phyloP scores from a whole-genome alignment of 1,140 invertebrate genomes.

The Drosophila rhopaloa region DNA sequence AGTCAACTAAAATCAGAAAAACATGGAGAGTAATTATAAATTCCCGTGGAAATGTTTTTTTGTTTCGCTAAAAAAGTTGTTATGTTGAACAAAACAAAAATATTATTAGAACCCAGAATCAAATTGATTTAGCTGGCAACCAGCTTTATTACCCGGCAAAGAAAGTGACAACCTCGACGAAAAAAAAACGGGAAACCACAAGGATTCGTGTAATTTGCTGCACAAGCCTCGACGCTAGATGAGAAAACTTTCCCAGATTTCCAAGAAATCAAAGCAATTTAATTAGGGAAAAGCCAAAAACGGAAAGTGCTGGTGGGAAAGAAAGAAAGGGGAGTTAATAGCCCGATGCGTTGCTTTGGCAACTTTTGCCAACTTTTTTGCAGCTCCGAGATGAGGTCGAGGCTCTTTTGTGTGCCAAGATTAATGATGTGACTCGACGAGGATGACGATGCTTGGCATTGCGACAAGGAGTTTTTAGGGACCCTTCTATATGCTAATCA shows the following conservation, averaged over 20 bases:
- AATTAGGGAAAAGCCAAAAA: conserved; percentile 47
- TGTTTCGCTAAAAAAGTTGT: no score
- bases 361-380: conserved; percentile 60
- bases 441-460: conserved; percentile 30
- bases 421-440: conserved; percentile 51
- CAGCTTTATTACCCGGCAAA: conserved; percentile 55
- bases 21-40: no score
- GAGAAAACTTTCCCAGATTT: conserved; percentile 65
- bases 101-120: background rate
- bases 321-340: conserved; percentile 23
- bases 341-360: conserved; percentile 41
- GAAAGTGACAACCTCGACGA: conserved; percentile 45
- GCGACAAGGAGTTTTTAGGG: background rate
- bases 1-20: no score
- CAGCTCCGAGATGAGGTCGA: background rate
- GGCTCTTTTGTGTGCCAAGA: conserved; percentile 51
- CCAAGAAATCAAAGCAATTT: conserved; percentile 75
- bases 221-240: conserved; percentile 36
- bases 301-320: conserved; percentile 11
- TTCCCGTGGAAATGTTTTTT: no score
- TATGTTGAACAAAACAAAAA: no score
- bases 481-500: conserved; percentile 35
- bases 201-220: conserved; percentile 57
- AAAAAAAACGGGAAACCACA: conserved; percentile 26
- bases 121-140: conserved; percentile 58